Conservation (phyloP, 92 coral and sea anemone genomes). For the Zoanthus gigantus region DNA sequence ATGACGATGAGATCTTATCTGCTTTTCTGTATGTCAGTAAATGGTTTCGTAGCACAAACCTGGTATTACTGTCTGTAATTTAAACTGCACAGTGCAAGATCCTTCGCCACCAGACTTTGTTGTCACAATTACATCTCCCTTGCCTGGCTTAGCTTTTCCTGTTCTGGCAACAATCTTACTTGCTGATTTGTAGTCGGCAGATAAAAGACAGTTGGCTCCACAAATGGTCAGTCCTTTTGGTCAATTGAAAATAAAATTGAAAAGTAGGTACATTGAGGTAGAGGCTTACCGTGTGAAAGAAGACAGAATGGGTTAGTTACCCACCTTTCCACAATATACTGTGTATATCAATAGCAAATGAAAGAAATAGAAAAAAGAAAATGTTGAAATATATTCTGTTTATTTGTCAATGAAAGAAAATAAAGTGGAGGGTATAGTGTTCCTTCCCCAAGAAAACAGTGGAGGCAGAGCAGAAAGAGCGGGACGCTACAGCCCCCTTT, state of each 20-base stretch:
- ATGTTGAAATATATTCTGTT: too few relatives aligned
- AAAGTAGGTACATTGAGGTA: background rate
- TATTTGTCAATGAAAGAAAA: too few relatives aligned
- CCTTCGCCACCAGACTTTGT: constrained; percentile 95
- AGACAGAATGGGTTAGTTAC: too few relatives aligned
- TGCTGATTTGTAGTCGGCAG: constrained; percentile 95
- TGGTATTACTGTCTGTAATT: constrained; percentile 83
- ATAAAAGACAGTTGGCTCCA: constrained; percentile 94
- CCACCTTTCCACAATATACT: too few relatives aligned
- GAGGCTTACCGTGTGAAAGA: background rate
- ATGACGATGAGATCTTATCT: too few relatives aligned
- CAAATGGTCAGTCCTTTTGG: constrained; percentile 90
- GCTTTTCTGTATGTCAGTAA: too few relatives aligned
- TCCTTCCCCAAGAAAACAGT: too few relatives aligned
- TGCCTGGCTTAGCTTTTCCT: constrained; percentile 83
- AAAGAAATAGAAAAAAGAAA: too few relatives aligned
- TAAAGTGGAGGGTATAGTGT: too few relatives aligned
- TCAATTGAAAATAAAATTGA: background rate
- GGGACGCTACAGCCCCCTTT: too few relatives aligned
- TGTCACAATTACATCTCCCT: constrained; percentile 93
- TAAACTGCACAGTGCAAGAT: constrained; percentile 93
- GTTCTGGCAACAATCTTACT: constrained; percentile 95
- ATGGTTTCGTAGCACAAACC: constrained; percentile 51
- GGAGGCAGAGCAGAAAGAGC: too few relatives aligned
- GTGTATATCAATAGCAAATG: too few relatives aligned